phyloP scores from a whole-genome alignment of 2,888 invertebrate genomes.

The Leptarthrus brevirostris region DNA sequence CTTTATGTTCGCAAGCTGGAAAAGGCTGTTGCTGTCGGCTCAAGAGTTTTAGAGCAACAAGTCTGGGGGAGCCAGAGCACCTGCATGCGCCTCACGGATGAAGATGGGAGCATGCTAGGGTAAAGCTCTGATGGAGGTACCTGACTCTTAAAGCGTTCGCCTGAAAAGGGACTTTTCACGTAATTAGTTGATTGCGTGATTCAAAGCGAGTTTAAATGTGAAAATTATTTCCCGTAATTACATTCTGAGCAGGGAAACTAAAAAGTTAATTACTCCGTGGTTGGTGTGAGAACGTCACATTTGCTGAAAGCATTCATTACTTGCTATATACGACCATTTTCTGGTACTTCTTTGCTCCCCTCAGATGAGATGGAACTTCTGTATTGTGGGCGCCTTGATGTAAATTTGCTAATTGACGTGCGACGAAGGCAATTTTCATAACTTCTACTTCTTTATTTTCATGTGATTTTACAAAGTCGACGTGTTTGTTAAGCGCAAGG shows the following conservation, averaged over 20 bases:
- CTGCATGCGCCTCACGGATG: neutral
- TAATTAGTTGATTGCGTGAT: slow-evolving; percentile 45
- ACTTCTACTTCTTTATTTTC: too few species aligned
- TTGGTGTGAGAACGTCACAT: slow-evolving; percentile 11
- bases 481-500: too few species aligned
- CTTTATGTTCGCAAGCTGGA: neutral
- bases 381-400: too few species aligned
- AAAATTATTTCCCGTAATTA: slow-evolving; percentile 45
- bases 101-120: too few species aligned
- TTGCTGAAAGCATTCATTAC: slow-evolving; percentile 21
- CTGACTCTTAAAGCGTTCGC: slow-evolving; percentile 35
- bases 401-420: too few species aligned
- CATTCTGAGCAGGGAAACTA: neutral
- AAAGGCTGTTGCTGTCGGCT: slow-evolving; percentile 2
- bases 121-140: slow-evolving; percentile 32
- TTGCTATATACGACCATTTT: too few species aligned
- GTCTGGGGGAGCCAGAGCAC: slow-evolving; percentile 19
- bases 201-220: slow-evolving; percentile 44
- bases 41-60: slow-evolving; percentile 39
- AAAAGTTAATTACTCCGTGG: slow-evolving; percentile 17
- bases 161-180: slow-evolving; percentile 37
- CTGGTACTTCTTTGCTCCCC: too few species aligned
- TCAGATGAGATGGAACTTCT: too few species aligned
- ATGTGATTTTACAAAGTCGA: too few species aligned
- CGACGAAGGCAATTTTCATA: too few species aligned